Conservation (phyloP, 2,113 vertebrate species). For the Eublepharis macularius region DNA sequence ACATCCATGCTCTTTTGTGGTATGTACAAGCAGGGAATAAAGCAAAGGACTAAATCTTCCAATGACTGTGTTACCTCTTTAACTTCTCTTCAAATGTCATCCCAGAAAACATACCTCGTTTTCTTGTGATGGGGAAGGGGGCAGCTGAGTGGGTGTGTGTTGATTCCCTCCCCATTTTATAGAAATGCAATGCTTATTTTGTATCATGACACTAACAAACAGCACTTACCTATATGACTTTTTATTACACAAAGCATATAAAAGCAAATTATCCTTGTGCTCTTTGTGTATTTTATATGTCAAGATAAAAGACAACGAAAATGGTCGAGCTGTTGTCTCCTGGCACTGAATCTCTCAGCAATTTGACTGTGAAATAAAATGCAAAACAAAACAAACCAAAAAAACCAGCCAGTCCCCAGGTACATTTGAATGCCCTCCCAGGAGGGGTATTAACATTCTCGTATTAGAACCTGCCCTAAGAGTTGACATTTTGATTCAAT, state of each 20-base stretch:
- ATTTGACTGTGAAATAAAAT: conserved; percentile 23
- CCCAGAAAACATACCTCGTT: background rate
- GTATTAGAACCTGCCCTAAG: conserved; percentile 39
- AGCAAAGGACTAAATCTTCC: background rate
- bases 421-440: conserved; percentile 28
- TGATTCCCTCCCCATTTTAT: background rate
- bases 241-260: background rate
- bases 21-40: no score
- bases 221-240: background rate
- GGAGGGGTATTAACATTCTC: background rate
- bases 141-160: background rate
- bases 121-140: background rate
- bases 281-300: background rate
- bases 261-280: background rate
- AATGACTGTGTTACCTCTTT: background rate
- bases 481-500: conserved; percentile 40
- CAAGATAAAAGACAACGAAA: conserved; percentile 9
- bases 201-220: background rate
- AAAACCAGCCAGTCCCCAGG: background rate
- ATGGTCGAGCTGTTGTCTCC: conserved; percentile 3
- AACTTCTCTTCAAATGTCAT: background rate
- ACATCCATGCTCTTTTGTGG: no score
- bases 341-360: background rate
- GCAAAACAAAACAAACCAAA: background rate
- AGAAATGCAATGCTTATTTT: background rate